A percentile compares a stretch with the other conserved stretches of the same genome.
phyloP scores from a whole-genome alignment of 2,888 invertebrate species.

The Drosophila birchii region DNA sequence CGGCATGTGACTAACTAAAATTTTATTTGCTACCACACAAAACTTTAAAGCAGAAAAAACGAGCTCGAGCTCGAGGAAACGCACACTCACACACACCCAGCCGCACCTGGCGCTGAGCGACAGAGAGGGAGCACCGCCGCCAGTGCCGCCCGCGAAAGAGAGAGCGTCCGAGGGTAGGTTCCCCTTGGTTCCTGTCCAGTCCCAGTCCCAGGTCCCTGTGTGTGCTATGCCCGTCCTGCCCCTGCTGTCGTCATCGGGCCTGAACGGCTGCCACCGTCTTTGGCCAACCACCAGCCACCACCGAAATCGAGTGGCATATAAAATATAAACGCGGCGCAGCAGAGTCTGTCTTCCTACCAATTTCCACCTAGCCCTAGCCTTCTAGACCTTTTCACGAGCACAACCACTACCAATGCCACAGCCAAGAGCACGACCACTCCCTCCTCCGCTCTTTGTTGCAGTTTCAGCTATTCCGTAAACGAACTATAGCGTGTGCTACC shows the following conservation, averaged over 20 bases:
- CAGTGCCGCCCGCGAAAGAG: conserved; percentile 18
- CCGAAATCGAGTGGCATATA: conserved; percentile 49
- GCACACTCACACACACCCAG: conserved; percentile 40
- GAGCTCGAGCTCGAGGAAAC: conserved; percentile 39
- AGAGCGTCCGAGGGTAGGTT: conserved; percentile 33
- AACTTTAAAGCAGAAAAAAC: conserved; percentile 72
- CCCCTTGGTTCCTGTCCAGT: conserved; percentile 19
- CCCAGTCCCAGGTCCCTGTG: conserved; percentile 2
- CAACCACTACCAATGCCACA: conserved; percentile 26
- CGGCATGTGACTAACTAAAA: conserved; percentile 85
- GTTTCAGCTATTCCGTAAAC: conserved; percentile 42
- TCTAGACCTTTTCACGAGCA: conserved; percentile 43
- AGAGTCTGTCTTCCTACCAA: conserved; percentile 56
- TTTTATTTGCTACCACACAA: conserved; percentile 84
- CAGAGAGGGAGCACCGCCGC: conserved; percentile 19
- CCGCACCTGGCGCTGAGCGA: conserved; percentile 39
- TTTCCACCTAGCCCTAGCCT: conserved; percentile 63
- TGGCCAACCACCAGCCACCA: conserved; percentile 76
- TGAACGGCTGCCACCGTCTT: conserved; percentile 54
- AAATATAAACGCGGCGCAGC: conserved; percentile 18
- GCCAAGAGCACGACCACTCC: conserved; percentile 65
- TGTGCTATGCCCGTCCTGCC: conserved; percentile 10
- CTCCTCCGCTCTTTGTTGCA: conserved; percentile 55
- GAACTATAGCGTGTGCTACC: conserved; percentile 54
- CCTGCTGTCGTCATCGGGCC: conserved; percentile 38